A percentile compares a stretch with the other conserved stretches of the same genome.
Evolutionary conservation across 2,888 invertebrate genomes (phyloP).

Genomic region (Cephalotes varians): DNA sequence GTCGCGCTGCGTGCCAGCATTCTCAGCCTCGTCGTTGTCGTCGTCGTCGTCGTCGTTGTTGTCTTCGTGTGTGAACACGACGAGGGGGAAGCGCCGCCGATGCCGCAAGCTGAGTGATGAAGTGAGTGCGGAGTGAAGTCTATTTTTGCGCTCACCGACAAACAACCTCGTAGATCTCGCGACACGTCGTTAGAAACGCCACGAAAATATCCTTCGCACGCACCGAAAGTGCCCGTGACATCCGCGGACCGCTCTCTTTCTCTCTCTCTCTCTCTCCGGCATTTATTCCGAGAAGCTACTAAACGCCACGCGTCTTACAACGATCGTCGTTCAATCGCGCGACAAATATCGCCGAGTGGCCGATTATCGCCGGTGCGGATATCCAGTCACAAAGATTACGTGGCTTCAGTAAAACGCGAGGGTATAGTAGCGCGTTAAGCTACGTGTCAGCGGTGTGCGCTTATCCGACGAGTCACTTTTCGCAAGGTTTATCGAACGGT

Average conservation of each 20-base stretch:
- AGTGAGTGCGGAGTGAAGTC: conserved; percentile 83
- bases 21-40: conserved; percentile 67
- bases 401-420: neutral
- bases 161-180: conserved; percentile 82
- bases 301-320: conserved; percentile 44
- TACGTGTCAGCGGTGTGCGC: conserved; percentile 8
- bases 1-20: conserved; percentile 74
- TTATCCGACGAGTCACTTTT: conserved; percentile 15
- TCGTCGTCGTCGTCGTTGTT: conserved; percentile 63
- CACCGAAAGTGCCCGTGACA: conserved; percentile 63
- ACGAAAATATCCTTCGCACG: conserved; percentile 74
- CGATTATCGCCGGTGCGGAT: conserved; percentile 21
- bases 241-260: conserved; percentile 36
- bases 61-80: conserved; percentile 65
- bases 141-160: conserved; percentile 82
- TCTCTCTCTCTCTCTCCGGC: neutral
- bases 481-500: neutral
- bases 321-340: conserved; percentile 36
- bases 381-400: neutral
- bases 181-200: conserved; percentile 78
- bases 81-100: conserved; percentile 45
- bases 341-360: conserved; percentile 27
- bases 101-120: conserved; percentile 77
- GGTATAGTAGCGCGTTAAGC: neutral
- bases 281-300: conserved; percentile 74